phyloP scores from a whole-genome alignment of 1,140 invertebrate species.

The Palaemon carinicauda region DNA sequence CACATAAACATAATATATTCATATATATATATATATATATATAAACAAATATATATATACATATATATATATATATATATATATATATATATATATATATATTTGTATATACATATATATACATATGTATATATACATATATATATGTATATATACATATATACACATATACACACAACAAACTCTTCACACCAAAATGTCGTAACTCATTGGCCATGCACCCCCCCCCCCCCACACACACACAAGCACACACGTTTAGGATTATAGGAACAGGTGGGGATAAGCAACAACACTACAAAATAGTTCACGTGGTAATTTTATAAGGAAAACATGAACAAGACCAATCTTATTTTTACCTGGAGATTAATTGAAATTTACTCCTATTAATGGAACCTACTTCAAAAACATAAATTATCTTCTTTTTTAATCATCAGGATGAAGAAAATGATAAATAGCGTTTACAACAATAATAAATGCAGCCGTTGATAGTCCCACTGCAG shows the following conservation, averaged over 20 bases:
- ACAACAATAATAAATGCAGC: too few species aligned
- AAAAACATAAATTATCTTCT: too few species aligned
- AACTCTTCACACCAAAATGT: background rate
- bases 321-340: background rate
- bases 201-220: background rate
- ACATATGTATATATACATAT: background rate
- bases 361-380: too few species aligned
- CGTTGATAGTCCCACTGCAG: too few species aligned
- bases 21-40: too few species aligned
- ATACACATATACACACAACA: background rate
- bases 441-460: too few species aligned
- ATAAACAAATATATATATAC: too few species aligned
- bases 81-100: background rate
- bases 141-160: background rate
- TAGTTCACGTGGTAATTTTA: background rate
- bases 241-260: constrained; percentile 7
- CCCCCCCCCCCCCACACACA: background rate
- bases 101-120: too few species aligned
- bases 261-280: background rate
- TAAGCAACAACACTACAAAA: background rate
- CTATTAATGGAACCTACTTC: too few species aligned
- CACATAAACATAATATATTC: background rate
- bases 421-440: too few species aligned
- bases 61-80: background rate
- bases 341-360: background rate